A percentile compares a stretch with the other conserved stretches of the same genome.
Conservation (phyloP, 2,797 vertebrate species). For the Simalia tracyae region DNA sequence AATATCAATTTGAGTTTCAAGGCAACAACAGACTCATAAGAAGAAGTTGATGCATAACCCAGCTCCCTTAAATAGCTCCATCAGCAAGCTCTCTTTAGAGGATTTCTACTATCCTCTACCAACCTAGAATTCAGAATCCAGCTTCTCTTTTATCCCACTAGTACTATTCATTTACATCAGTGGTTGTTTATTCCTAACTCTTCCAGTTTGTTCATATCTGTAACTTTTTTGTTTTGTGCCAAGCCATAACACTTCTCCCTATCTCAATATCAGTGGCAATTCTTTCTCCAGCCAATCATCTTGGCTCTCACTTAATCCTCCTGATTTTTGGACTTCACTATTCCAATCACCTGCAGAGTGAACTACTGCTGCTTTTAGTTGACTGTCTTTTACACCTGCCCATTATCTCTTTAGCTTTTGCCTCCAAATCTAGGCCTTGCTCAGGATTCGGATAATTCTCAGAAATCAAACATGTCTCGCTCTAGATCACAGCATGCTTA, state of each 20-base stretch:
- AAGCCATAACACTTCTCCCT: background rate
- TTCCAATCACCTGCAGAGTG: background rate
- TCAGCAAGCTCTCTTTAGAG: background rate
- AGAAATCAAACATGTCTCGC: background rate
- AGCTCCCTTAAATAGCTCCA: background rate
- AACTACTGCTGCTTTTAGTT: background rate
- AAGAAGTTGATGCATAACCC: rapidly evolving
- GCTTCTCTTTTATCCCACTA: background rate
- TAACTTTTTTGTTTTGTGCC: background rate
- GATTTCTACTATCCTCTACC: background rate
- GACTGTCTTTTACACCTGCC: background rate
- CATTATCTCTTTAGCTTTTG: background rate
- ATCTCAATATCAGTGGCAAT: background rate
- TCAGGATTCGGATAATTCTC: too few species aligned
- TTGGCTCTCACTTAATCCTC: background rate
- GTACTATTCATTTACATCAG: background rate
- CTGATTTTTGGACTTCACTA: background rate
- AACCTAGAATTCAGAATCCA: background rate
- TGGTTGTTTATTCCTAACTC: background rate
- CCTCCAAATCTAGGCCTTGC: background rate
- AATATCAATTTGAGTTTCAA: slow-evolving; percentile 21
- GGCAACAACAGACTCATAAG: slow-evolving; percentile 6
- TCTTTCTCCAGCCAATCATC: background rate
- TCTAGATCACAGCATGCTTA: background rate
- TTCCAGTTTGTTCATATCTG: background rate